A percentile compares a stretch with the other conserved stretches of the same genome.
These are phyloP conservation scores for Aproaerema taeniolella DNA, from an alignment of 2,888 invertebrate genomes.

Conservation along the genomic window DNA sequence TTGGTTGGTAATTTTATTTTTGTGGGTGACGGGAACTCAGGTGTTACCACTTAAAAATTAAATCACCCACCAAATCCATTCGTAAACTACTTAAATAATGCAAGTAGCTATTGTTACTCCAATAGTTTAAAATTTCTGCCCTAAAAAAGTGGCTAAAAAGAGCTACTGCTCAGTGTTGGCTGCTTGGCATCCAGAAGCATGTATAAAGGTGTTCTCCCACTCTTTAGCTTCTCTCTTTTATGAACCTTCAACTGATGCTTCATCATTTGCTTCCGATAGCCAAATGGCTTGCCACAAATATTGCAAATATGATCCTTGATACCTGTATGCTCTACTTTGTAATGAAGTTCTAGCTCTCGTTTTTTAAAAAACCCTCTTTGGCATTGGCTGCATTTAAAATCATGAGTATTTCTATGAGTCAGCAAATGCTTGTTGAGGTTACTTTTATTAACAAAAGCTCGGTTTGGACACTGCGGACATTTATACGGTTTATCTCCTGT, in stretches of 20 bases:
- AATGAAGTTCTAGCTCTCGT: conserved; percentile 48
- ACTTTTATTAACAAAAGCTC: conserved; percentile 60
- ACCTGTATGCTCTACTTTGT: conserved; percentile 60
- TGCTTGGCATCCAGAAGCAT: conserved; percentile 22
- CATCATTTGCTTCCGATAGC: conserved; percentile 64
- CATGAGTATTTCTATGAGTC: conserved; percentile 46
- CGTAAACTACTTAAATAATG: too few relatives aligned
- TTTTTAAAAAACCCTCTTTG: conserved; percentile 54
- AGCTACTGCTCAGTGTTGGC: too few relatives aligned
- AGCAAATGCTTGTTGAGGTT: conserved; percentile 58
- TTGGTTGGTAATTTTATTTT: too few relatives aligned
- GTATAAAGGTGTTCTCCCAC: conserved; percentile 57
- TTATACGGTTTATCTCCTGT: conserved; percentile 64
- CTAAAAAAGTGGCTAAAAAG: too few relatives aligned
- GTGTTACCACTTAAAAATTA: too few relatives aligned
- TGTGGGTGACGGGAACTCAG: too few relatives aligned
- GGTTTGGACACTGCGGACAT: conserved; percentile 51
- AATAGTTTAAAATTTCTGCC: too few relatives aligned
- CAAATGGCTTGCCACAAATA: conserved; percentile 60
- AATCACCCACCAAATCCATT: too few relatives aligned
- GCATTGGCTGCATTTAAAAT: conserved; percentile 56
- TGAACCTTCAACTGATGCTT: conserved; percentile 63
- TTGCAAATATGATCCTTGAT: conserved; percentile 59
- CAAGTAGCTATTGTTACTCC: too few relatives aligned
- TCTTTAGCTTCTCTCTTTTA: conserved; percentile 53